phyloP scores from a whole-genome alignment of 2,888 invertebrate genomes.

The Axea sp. region DNA sequence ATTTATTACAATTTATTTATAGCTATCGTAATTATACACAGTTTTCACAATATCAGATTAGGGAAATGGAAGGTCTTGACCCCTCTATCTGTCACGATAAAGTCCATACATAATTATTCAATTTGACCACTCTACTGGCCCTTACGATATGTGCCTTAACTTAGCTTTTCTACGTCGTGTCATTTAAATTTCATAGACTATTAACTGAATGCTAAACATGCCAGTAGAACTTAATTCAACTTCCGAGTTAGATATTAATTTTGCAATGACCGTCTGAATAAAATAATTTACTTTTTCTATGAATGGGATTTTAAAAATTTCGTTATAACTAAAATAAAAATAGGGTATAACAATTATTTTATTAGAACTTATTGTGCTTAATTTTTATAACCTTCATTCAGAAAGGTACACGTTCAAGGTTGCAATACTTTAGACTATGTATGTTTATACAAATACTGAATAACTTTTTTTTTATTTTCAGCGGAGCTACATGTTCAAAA shows the following conservation, averaged over 20 bases:
- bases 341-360: conserved; percentile 10
- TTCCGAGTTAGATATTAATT: too few relatives aligned
- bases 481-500: conserved; percentile 92
- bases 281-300: too few relatives aligned
- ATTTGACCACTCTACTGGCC: too few relatives aligned
- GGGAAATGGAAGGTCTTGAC: background rate
- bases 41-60: too few relatives aligned
- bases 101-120: conserved; percentile 1
- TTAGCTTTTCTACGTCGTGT: background rate
- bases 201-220: too few relatives aligned
- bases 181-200: too few relatives aligned
- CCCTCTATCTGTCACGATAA: background rate
- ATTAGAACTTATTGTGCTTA: conserved; percentile 19
- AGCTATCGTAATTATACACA: too few relatives aligned
- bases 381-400: conserved; percentile 7
- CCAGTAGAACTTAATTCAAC: conserved; percentile 2
- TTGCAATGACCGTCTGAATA: too few relatives aligned
- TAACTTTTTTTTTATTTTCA: conserved; percentile 76
- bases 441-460: background rate
- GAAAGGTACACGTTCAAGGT: conserved; percentile 2
- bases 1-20: too few relatives aligned
- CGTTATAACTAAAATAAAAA: too few relatives aligned
- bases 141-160: background rate
- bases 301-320: too few relatives aligned
- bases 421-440: background rate